A percentile compares a stretch with the other conserved stretches of the same genome.
These are phyloP conservation scores for Lagria hirta DNA, from an alignment of 2,888 invertebrate species.

Conservation along the genomic window DNA sequence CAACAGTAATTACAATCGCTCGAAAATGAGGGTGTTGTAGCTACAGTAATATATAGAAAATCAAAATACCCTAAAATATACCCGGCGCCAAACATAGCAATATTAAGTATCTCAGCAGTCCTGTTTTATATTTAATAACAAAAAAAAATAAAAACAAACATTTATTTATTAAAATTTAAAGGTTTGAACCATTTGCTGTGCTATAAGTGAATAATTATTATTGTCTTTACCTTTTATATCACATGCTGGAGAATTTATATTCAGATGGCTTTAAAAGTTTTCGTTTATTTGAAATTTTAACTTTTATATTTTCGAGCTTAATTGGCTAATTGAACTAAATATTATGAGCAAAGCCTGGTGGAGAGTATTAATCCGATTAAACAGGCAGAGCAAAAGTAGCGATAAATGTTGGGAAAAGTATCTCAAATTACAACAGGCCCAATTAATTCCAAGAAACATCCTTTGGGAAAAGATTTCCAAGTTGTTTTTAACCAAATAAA, in stretches of 20 bases:
- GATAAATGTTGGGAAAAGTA: slow-evolving; percentile 16
- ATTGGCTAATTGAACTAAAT: slow-evolving; percentile 14
- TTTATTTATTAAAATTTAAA: too few species aligned
- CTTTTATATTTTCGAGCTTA: slow-evolving; percentile 9
- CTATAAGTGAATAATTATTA: slow-evolving; percentile 11
- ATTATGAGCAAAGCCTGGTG: slow-evolving; percentile 12
- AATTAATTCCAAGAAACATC: slow-evolving; percentile 12
- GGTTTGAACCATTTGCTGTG: slow-evolving; percentile 17
- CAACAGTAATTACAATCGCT: too few species aligned
- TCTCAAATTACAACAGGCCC: slow-evolving; percentile 13
- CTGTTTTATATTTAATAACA: too few species aligned
- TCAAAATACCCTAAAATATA: background rate
- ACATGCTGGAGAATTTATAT: too few species aligned
- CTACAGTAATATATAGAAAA: too few species aligned
- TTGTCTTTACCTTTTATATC: too few species aligned
- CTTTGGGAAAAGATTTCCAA: too few species aligned
- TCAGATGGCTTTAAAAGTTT: slow-evolving; percentile 12
- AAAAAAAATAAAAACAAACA: too few species aligned
- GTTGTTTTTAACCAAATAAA: too few species aligned
- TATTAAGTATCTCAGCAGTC: background rate
- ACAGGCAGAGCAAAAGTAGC: slow-evolving; percentile 10
- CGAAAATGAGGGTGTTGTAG: too few species aligned
- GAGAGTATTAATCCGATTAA: slow-evolving; percentile 22
- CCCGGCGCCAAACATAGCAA: background rate
- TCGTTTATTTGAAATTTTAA: slow-evolving; percentile 14